Conservation (phyloP, 2,113 vertebrate genomes). For the Bolborhynchus lineola region DNA sequence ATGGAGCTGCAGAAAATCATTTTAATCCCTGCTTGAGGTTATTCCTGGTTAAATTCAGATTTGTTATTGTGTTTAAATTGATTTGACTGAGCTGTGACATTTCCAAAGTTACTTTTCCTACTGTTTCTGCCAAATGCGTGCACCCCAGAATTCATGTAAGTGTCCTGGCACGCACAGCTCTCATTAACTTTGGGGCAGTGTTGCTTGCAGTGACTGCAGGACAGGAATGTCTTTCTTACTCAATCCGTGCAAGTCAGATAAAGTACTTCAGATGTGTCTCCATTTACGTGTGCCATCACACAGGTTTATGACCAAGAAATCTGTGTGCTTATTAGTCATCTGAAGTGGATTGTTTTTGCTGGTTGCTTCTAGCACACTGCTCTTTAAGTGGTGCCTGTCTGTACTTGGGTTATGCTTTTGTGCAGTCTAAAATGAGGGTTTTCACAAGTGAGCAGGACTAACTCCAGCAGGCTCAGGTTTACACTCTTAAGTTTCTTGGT, state of each 20-base stretch:
- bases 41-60: background rate
- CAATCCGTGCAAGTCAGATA: background rate
- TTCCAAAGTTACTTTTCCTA: background rate
- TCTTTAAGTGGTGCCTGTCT: background rate
- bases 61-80: background rate
- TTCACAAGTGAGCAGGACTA: background rate
- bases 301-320: background rate
- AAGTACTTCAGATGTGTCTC: background rate
- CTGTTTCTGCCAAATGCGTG: accelerated
- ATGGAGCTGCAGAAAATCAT: background rate
- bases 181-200: accelerated
- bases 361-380: background rate
- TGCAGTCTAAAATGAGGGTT: background rate
- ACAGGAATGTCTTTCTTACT: background rate
- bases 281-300: background rate
- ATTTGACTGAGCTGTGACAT: background rate
- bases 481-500: background rate
- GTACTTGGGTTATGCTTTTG: accelerated
- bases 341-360: background rate
- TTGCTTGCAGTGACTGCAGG: background rate
- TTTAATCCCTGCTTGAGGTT: background rate
- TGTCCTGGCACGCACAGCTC: accelerated
- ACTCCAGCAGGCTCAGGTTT: background rate
- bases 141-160: accelerated
- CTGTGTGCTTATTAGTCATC: background rate